These are phyloP conservation scores for Heterocephalus glaber DNA, from an alignment of 2,113 vertebrate genomes.

Conservation along the genomic window DNA sequence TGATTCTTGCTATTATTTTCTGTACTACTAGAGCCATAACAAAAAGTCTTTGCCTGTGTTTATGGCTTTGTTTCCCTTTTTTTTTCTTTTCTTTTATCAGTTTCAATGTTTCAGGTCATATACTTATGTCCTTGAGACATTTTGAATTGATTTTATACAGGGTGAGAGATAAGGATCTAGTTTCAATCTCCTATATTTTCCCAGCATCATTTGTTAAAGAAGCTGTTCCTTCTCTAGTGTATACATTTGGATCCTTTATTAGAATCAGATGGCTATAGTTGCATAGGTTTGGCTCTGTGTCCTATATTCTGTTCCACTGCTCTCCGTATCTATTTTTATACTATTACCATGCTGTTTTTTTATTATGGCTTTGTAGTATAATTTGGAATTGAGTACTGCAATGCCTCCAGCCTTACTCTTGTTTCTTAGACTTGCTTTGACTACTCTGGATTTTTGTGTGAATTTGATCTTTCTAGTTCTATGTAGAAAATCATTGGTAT, in stretches of 20 bases:
- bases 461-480: not conserved
- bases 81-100: not conserved
- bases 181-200: not conserved
- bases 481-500: not conserved
- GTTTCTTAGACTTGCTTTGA: not conserved
- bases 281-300: not conserved
- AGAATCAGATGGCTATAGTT: not conserved
- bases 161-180: not conserved
- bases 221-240: not conserved
- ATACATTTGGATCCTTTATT: not conserved
- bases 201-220: not conserved
- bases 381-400: not conserved
- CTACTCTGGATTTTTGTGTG: not conserved
- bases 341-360: not conserved
- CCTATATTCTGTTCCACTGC: not conserved
- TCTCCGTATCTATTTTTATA: not conserved
- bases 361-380: not conserved
- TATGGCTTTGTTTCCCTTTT: not conserved
- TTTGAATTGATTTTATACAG: not conserved
- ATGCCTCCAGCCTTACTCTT: not conserved
- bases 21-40: not conserved
- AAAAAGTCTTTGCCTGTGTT: not conserved
- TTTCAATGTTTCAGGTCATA: not conserved
- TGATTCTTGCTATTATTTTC: not conserved
- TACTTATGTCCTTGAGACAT: no score